Base-by-base conservation (phyloP, 2,888 invertebrate species). In the Auanema freiburgensis region DNA sequence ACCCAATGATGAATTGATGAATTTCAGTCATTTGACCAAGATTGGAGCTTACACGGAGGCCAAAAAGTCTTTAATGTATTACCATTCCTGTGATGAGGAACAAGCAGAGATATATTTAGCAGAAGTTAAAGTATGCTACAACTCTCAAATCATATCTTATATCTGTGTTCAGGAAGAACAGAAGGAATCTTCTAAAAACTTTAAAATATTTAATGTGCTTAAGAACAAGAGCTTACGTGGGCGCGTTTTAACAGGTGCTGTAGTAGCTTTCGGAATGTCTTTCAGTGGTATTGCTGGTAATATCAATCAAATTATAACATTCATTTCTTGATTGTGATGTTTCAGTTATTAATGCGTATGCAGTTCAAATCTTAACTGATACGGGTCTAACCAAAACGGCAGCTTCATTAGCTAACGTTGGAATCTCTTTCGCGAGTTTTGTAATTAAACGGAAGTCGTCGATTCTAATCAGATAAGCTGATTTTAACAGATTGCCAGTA, bases 301-400 rank as follows among this genome's bases (percentile, higher is more conserved):
- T 49, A 41, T 46, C 2, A n/a, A 23, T n/a, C 21, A 46, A 24
- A 10, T n/a, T 41, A 2, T 1, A 18, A 18, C 16, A 33, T 1
- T 57, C 16, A 46, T 11, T 67, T 16, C 21, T 59, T 33, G n/a
- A 24, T 62, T 59, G 21, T 18, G 49, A 25, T 16, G 63, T 67
- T 64, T 57, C 61, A 69, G 79, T 78, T 2, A 76, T 79, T 55
- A 78, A 78, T 63, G 78, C 79, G 2, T 79, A 74, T 52, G 78
- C 79, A 1, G 76, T 79, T 23, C 76, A 79, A 33, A 80, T 79
- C 42, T 59, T 79, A 6, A 68, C 66, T 23, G 67, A 69, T 50
- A 75, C 73, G 0, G 79, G 79, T 5, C 44, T 79, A 4, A 60
- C 69, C 3, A 55, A 58, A 10, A 61, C 68, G 0, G 66, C 71